Conservation (phyloP, 2,797 vertebrate species). For the Neosilurus hyrtlii region DNA sequence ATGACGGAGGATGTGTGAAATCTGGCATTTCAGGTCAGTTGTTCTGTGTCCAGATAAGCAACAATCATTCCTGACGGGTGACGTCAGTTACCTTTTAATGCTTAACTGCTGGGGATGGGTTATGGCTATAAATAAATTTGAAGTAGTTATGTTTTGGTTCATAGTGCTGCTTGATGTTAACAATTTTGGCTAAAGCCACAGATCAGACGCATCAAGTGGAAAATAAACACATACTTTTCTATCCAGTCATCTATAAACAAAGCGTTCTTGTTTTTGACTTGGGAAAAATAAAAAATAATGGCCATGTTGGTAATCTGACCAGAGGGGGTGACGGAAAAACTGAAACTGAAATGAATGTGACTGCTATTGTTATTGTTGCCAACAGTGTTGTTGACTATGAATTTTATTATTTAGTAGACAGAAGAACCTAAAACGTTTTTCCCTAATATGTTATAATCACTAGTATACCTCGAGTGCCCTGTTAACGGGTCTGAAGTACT, state of each 20-base stretch:
- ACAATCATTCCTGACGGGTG: too few relatives aligned
- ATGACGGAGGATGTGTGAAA: background rate
- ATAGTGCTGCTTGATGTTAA: background rate
- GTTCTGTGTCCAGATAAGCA: background rate
- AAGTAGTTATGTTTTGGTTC: background rate
- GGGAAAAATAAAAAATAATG: too few relatives aligned
- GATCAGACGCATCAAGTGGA: background rate
- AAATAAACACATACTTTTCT: background rate
- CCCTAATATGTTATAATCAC: background rate
- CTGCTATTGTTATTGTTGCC: too few relatives aligned
- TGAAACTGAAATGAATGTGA: too few relatives aligned
- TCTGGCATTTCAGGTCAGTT: background rate
- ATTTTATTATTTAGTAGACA: background rate
- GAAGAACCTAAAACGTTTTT: background rate
- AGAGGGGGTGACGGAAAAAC: background rate
- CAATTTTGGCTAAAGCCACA: background rate
- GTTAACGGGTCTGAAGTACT: background rate
- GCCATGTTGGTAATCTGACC: background rate
- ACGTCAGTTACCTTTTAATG: background rate
- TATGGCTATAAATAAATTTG: background rate
- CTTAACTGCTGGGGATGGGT: background rate
- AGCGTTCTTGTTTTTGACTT: background rate
- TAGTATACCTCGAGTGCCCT: background rate
- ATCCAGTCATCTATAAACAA: background rate
- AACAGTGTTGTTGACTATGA: background rate